Percentiles rank a stretch among this genome's conserved stretches.
These are phyloP conservation scores for Amiota minor DNA, from an alignment of 2,888 invertebrate species.

Conservation along the genomic window DNA sequence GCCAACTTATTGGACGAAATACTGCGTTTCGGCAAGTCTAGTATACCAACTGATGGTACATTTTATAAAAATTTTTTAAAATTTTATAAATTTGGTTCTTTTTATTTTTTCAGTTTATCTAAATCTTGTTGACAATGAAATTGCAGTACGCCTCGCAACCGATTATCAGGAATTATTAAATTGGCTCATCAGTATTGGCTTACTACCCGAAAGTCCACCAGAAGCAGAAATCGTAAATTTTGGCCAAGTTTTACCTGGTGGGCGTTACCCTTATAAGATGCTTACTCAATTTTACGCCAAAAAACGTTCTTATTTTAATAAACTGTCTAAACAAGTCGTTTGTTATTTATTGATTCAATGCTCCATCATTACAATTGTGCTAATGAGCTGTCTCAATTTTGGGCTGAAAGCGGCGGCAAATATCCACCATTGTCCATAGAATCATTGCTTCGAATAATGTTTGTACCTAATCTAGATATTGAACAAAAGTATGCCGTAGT, in stretches of 20 bases:
- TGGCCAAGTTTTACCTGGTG: constrained; percentile 32
- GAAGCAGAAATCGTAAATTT: not conserved
- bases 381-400: constrained; percentile 75
- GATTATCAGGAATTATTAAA: constrained; percentile 86
- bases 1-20: constrained; percentile 79
- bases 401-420: constrained; percentile 79
- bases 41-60: constrained; percentile 76
- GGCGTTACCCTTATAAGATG: constrained; percentile 62
- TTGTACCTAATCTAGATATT: constrained; percentile 80
- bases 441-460: constrained; percentile 83
- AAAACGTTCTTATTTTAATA: constrained; percentile 53
- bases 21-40: constrained; percentile 75
- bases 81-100: not conserved
- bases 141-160: constrained; percentile 80
- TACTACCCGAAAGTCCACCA: constrained; percentile 81
- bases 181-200: constrained; percentile 85
- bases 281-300: constrained; percentile 60
- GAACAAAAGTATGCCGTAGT: constrained; percentile 85
- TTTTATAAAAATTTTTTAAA: not conserved
- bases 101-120: constrained; percentile 51
- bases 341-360: constrained; percentile 69
- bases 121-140: constrained; percentile 71
- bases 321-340: constrained; percentile 56
- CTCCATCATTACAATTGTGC: constrained; percentile 75
- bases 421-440: constrained; percentile 91